Evolutionary conservation across 1,140 invertebrate genomes (phyloP).

Genomic region (Drosophila ficusphila): DNA sequence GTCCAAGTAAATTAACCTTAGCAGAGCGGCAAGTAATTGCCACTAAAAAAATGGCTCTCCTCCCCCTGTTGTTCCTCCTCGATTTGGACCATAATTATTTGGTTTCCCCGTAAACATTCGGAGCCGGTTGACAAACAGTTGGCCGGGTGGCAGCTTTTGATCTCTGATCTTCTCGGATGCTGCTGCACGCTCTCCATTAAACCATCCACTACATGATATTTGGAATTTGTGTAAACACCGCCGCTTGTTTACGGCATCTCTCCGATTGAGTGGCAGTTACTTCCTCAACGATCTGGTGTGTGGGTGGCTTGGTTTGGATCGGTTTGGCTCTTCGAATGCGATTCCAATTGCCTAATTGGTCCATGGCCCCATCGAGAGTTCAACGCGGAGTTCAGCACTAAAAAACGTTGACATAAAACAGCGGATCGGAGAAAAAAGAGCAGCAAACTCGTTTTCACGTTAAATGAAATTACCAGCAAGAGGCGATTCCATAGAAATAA

Average conservation of each 20-base stretch:
- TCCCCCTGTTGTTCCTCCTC: neutral
- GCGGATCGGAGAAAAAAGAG: slow-evolving; percentile 29
- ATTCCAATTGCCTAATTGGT: slow-evolving; percentile 57
- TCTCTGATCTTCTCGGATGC: slow-evolving; percentile 45
- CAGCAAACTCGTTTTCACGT: slow-evolving; percentile 71
- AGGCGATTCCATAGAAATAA: slow-evolving; percentile 72
- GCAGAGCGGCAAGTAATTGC: slow-evolving; percentile 51
- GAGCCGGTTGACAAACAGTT: slow-evolving; percentile 64
- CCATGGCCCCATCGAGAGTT: slow-evolving; percentile 48
- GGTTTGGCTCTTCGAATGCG: neutral
- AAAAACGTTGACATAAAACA: slow-evolving; percentile 57
- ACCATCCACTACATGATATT: slow-evolving; percentile 28
- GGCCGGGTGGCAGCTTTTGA: slow-evolving; percentile 57
- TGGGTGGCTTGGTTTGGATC: slow-evolving; percentile 24
- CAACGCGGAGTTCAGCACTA: slow-evolving; percentile 36
- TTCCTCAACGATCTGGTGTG: slow-evolving; percentile 21
- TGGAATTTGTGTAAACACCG: slow-evolving; percentile 58
- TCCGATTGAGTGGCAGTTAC: slow-evolving; percentile 45
- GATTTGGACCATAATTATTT: slow-evolving; percentile 45
- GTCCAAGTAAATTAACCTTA: slow-evolving; percentile 52
- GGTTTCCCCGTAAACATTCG: slow-evolving; percentile 69
- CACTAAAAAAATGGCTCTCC: slow-evolving; percentile 41
- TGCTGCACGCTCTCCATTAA: slow-evolving; percentile 42
- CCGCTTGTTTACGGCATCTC: slow-evolving; percentile 53
- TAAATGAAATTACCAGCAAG: slow-evolving; percentile 78